Base-by-base conservation (phyloP, 2,888 invertebrate genomes). In the Clusia tigrina region DNA sequence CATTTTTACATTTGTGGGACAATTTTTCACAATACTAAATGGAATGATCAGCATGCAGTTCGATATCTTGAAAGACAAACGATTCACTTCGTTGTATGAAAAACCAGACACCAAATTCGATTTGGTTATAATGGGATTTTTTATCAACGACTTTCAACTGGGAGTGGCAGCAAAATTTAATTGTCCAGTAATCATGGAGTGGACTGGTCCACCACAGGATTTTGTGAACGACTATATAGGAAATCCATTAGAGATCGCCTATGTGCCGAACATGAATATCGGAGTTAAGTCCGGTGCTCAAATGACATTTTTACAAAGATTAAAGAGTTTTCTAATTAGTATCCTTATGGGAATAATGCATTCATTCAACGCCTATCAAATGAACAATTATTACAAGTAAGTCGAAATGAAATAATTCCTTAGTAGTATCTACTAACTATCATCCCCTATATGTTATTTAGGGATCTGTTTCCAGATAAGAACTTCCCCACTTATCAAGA, bases 81-180 rank as follows among this genome's bases (percentile, higher is more conserved):
- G 70, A 0, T 80, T 82, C 37, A 78, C 71, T 17, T 60, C 65
- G 2, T 67, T 81, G 1, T 80, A 82, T 38, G 72, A 81, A 1
- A 73, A 78, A 55, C 63, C 70, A 0, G 73, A 65, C n/a, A 78
- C 73, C 2, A 76, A 80, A 42, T 74, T 74, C 25, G 82, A 82
- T 68, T 67, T 83, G 42, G 77, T 83, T 60, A 74, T 82, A n/a
- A 12, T 79, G 60, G 83, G 83, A 2, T 81, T 71, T 62, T 80
- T 81, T 25, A 23, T 81, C 5, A 83, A 81, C 57, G 77, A 78
- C 1, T 79, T 78, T 23, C 74, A 78, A 56, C 32, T 80, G 42
- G 80, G 79, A 1, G 71, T 81, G 2, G 82, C 79, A 0, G 75
- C 71, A 0, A 78, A 78, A 48, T 71, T 82, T 3, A 74, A 77